Conservation (phyloP, 1,140 invertebrate genomes). For the Leptopilina clavipes region DNA sequence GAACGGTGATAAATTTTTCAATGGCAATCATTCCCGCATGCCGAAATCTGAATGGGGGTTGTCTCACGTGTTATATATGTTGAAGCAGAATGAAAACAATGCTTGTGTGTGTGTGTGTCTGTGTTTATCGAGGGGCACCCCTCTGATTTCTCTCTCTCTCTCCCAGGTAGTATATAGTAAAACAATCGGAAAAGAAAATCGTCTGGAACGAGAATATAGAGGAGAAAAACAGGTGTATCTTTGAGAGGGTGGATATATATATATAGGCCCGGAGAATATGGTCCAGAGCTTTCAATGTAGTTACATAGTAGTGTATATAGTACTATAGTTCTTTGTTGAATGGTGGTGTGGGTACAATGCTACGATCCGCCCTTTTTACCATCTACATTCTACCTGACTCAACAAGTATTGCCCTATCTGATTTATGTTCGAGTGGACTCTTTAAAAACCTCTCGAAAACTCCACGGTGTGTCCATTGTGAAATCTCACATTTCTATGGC, state of each 20-base stretch:
- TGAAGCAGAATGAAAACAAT: constrained; percentile 14
- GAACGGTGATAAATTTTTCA: constrained; percentile 17
- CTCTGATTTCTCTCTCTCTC: no score
- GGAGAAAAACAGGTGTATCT: constrained; percentile 1
- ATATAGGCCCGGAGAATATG: not conserved
- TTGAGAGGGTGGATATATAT: no score
- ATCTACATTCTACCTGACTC: constrained; percentile 31
- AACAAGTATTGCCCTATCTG: constrained; percentile 33
- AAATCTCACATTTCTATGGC: constrained; percentile 25
- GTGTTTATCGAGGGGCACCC: no score
- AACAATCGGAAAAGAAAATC: no score
- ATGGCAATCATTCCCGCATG: constrained; percentile 26
- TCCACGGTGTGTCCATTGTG: constrained; percentile 27
- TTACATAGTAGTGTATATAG: not conserved
- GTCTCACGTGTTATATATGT: constrained; percentile 11
- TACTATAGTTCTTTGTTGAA: constrained; percentile 31
- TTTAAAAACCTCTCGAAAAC: constrained; percentile 23
- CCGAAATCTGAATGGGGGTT: constrained; percentile 32
- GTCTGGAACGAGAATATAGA: no score
- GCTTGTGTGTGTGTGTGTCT: not conserved
- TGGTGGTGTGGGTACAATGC: constrained; percentile 18
- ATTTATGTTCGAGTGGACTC: constrained; percentile 34
- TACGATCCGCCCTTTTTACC: constrained; percentile 21
- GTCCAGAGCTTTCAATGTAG: not conserved
- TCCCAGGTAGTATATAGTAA: no score